Conservation (phyloP, 2,888 invertebrate genomes). For the Iselma pallidipennis region DNA sequence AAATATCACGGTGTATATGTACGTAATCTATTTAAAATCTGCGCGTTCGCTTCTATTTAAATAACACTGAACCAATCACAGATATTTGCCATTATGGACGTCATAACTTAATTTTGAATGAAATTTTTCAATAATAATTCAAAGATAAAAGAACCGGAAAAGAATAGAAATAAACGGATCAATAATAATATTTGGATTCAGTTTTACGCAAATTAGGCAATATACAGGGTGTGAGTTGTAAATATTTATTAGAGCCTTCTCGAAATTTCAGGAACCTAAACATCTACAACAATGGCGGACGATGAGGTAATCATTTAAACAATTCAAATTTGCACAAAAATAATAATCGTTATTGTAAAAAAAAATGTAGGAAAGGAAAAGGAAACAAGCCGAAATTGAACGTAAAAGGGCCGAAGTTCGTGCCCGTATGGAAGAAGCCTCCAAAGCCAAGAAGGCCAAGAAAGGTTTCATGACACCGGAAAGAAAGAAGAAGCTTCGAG, state of each 20-base stretch:
- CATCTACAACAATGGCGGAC: constrained; percentile 82
- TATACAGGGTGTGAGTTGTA: too few relatives aligned
- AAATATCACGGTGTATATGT: too few relatives aligned
- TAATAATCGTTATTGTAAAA: constrained; percentile 62
- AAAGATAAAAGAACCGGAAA: too few relatives aligned
- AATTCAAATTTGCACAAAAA: neutral
- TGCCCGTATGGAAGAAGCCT: constrained; percentile 98
- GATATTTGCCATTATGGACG: neutral
- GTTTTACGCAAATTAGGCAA: too few relatives aligned
- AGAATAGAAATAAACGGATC: too few relatives aligned
- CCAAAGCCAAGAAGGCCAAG: constrained; percentile 98
- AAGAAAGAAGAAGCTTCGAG: constrained; percentile 99
- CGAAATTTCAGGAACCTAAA: constrained; percentile 46
- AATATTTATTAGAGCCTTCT: too few relatives aligned
- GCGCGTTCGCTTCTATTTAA: neutral
- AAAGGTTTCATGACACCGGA: constrained; percentile 99
- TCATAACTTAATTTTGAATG: neutral
- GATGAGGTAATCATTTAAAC: constrained; percentile 73
- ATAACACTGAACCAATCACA: neutral
- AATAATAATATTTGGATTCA: too few relatives aligned
- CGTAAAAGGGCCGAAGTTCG: constrained; percentile 99
- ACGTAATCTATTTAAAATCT: too few relatives aligned
- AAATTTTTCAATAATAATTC: neutral
- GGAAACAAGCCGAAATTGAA: constrained; percentile 97
- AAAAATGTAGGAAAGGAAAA: constrained; percentile 92